Conservation (phyloP, 2,113 vertebrate species). For the Neolamprologus variostigma region DNA sequence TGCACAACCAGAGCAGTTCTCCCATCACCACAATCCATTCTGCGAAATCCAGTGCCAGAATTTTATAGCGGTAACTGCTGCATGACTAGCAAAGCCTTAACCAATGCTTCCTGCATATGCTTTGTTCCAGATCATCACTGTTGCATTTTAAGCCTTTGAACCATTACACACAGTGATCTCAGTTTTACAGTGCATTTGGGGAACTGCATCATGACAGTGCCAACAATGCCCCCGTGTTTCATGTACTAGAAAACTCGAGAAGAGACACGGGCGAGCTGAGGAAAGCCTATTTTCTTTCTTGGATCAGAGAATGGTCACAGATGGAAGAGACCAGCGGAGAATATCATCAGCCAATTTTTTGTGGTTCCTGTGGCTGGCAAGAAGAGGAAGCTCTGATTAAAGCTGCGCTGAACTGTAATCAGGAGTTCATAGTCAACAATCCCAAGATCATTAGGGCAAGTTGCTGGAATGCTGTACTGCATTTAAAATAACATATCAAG, state of each 20-base stretch:
- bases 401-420: slow-evolving; percentile 51
- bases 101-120: background rate
- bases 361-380: slow-evolving; percentile 36
- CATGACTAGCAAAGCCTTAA: background rate
- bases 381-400: slow-evolving; percentile 59
- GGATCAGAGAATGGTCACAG: slow-evolving; percentile 18
- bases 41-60: background rate
- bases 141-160: background rate
- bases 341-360: slow-evolving; percentile 35
- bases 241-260: background rate
- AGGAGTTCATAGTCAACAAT: slow-evolving; percentile 31
- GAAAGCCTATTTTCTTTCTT: slow-evolving; percentile 36
- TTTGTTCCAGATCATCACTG: background rate
- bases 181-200: background rate
- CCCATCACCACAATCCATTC: background rate
- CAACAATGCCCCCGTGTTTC: slow-evolving; percentile 7
- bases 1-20: background rate
- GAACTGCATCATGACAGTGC: slow-evolving; percentile 5
- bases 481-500: background rate
- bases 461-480: background rate
- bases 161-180: slow-evolving; percentile 8
- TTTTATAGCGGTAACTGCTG: slow-evolving; percentile 37
- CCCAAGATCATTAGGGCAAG: slow-evolving; percentile 16
- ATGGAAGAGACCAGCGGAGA: slow-evolving; percentile 17
- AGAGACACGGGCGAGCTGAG: background rate